Evolutionary conservation across 2,888 invertebrate species (phyloP), one percentile per base, ranked within the genome.

Genomic region (Drosophila greeni): DNA sequence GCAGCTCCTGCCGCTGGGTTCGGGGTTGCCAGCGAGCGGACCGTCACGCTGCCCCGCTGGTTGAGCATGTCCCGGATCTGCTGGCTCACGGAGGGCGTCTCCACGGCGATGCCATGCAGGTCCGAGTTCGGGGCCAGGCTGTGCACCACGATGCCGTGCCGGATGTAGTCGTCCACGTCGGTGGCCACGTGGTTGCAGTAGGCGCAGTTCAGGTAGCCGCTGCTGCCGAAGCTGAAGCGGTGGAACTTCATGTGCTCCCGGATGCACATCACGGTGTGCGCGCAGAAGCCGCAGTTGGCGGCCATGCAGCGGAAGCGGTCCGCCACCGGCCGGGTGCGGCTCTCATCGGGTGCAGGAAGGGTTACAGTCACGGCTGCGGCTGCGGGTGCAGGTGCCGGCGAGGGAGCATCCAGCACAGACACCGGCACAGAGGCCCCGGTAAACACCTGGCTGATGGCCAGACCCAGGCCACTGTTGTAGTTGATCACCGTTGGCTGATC

Each of bases 161-260:
- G 70, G 9, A 86, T 73, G 49, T 82, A 87, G 11, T 76, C 80
- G 4, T 81, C 61, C 12, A 85, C 73, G 55, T 79, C 83, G 3
- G 56, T 58, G 9, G 74, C 85, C 1, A 58, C 12, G 47, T 82
- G 74, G 1, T 49, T 1, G 16, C 87, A 87, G 18, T 82, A 71
- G 14, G 82, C 78, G 37, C 87, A 87, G 14, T 62, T 73, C 1
- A 88, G 64, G 56, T 86, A 82, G 1, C 78, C 85, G 3, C 68
- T 75, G 31, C 74, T 69, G 0, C 70, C 70, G 12, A 84, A 82
- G 45, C 78, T 74, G 12, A 67, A 81, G 14, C 74, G 61, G 49
- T 87, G 87, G 43, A 82, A 79, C 18, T 70, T 70, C 57, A 87
- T 70, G 69, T 87, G 87, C 58, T 86, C 81, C n/a, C 76, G 74